phyloP scores from a whole-genome alignment of 2,888 invertebrate genomes.

The Arenicola marina region DNA sequence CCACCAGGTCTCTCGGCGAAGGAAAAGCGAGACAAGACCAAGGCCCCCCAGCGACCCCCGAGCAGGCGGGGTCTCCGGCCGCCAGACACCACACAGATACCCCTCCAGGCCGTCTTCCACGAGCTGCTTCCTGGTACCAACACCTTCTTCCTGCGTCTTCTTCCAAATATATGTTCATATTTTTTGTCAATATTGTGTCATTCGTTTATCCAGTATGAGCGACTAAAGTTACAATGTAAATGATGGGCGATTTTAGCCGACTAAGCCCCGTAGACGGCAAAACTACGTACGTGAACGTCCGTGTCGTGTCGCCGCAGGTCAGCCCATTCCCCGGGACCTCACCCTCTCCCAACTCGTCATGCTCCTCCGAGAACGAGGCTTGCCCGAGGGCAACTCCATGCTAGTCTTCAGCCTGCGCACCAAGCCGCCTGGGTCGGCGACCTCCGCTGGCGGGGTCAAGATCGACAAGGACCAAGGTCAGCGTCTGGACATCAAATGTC shows the following conservation, averaged over 20 bases:
- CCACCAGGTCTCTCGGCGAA: slow-evolving; percentile 84
- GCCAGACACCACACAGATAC: slow-evolving; percentile 33
- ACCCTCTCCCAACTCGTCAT: slow-evolving; percentile 69
- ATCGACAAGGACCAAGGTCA: too few species aligned
- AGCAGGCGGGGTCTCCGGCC: slow-evolving; percentile 60
- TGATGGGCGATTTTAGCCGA: too few species aligned
- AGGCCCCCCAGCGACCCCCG: slow-evolving; percentile 66
- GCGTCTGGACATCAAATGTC: too few species aligned
- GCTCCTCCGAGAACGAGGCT: slow-evolving; percentile 61
- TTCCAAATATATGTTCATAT: not conserved
- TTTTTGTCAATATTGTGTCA: not conserved
- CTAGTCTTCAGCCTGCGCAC: slow-evolving; percentile 22
- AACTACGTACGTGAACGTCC: too few species aligned
- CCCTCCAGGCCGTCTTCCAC: slow-evolving; percentile 53
- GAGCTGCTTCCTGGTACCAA: slow-evolving; percentile 47
- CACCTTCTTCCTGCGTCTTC: not conserved
- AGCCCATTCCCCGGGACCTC: slow-evolving; percentile 65
- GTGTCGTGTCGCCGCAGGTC: slow-evolving; percentile 49
- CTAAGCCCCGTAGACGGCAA: too few species aligned
- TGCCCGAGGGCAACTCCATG: slow-evolving; percentile 43
- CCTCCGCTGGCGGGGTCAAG: too few species aligned
- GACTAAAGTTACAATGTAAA: too few species aligned
- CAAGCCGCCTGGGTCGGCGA: too few species aligned
- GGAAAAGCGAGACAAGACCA: slow-evolving; percentile 83
- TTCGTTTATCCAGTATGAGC: too few species aligned